Percentiles rank a stretch among this genome's conserved stretches.
phyloP scores from a whole-genome alignment of 2,797 vertebrate species.

The Leontocebus nigricollis region DNA sequence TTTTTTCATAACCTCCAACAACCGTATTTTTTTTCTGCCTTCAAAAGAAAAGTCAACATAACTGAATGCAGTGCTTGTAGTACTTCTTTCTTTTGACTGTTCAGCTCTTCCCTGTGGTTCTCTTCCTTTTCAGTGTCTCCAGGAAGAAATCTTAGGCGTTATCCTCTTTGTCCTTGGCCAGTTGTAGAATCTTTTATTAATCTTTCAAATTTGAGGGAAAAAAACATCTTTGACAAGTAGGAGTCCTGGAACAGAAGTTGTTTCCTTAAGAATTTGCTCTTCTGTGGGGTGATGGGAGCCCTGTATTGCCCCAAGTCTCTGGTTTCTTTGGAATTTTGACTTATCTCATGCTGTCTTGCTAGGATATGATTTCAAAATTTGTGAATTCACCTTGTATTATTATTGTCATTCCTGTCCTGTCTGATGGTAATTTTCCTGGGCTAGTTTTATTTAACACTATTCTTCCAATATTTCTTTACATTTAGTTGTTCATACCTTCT shows the following conservation, averaged over 20 bases:
- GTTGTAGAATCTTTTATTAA: not conserved
- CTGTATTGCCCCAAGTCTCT: not conserved
- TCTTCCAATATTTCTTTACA: not conserved
- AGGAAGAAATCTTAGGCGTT: not conserved
- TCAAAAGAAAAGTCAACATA: not conserved
- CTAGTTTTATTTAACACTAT: accelerated
- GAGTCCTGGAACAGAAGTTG: not conserved
- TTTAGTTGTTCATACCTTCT: not conserved
- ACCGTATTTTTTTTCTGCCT: not conserved
- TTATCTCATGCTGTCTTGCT: not conserved
- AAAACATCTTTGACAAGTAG: not conserved
- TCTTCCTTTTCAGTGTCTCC: not conserved
- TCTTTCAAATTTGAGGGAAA: not conserved
- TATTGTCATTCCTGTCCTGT: not conserved
- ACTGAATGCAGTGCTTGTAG: accelerated
- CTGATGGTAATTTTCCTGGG: not conserved
- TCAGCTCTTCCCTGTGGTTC: not conserved
- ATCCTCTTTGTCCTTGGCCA: not conserved
- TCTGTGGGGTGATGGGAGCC: accelerated
- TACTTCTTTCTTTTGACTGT: not conserved
- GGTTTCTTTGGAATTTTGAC: not conserved
- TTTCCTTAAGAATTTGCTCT: not conserved
- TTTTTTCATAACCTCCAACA: not conserved
- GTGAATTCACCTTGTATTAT: not conserved
- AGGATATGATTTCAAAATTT: not conserved